Evolutionary conservation across 2,113 vertebrate species (phyloP), one percentile per base, ranked within the genome.

Genomic region (Hoplias malabaricus): DNA sequence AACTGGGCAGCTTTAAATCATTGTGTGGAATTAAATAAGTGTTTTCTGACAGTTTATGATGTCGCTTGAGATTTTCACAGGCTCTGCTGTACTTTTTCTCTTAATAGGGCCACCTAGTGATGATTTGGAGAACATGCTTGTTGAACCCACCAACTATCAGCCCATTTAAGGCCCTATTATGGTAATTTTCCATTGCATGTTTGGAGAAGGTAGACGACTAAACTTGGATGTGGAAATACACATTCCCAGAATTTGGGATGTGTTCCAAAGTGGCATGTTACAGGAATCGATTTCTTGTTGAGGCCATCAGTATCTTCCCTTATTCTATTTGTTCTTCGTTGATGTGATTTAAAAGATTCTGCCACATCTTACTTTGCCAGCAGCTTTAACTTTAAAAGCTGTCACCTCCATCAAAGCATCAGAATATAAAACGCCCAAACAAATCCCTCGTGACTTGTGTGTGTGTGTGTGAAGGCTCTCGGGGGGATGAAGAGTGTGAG

Each of bases 381-480:
- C 16, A 42, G 43, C 59, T 63, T 42, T 25, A n/a, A 38, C 21
- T 50, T 75, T 65, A 65, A 50, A 73, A 36, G 56, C 43, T 62
- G 38, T 48, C 71, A 46, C 29, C 42, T 36, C 42, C 40, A 59
- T 46, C n/a, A 46, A 62, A 56, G 71, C 29, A 36, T 62, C 27
- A 48, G 40, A 74, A 63, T 23, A 62, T 46, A 10, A 74, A 63
- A 34, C 9, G n/a, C 21, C 61, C 43, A 62, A 48, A 63, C 57
- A 63, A 27, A 19, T 46, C 71, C 57, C 40, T 14, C 0, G 27
- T 62, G 40, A 50, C n/a, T 75, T 50, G 2, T 21, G 19, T 48
- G 38, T 50, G 2, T 21, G 19, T 48, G 38, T 23, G 21, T 34
- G 27, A 12, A 31, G 57, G 23, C 72, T 74, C 42, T 62, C 59